Percentiles rank a stretch among this genome's conserved stretches.
Conservation (phyloP, 2,888 invertebrate species). For the Neelides folsomi region DNA sequence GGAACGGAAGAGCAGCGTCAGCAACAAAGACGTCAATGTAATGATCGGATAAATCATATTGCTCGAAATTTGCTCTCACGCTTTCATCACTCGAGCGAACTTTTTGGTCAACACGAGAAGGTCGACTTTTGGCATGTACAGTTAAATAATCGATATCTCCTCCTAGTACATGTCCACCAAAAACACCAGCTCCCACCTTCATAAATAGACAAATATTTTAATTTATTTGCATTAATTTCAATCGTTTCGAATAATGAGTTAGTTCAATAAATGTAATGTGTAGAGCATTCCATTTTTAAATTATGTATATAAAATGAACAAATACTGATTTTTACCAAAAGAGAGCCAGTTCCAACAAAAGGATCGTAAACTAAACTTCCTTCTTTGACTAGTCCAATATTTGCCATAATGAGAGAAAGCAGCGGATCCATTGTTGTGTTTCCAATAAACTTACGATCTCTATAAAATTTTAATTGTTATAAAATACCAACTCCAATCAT, state of each 20-base stretch:
- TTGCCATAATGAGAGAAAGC: constrained; percentile 86
- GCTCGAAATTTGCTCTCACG: constrained; percentile 70
- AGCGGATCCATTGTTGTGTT: constrained; percentile 99
- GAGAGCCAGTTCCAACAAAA: constrained; percentile 63
- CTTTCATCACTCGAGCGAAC: constrained; percentile 58
- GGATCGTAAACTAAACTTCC: constrained; percentile 80
- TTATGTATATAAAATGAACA: no score
- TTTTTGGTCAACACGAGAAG: constrained; percentile 45
- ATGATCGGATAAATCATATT: constrained; percentile 61
- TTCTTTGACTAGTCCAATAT: constrained; percentile 62
- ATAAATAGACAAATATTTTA: constrained; percentile 62
- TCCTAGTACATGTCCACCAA: constrained; percentile 73
- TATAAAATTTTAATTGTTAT: no score
- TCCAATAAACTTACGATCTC: constrained; percentile 73
- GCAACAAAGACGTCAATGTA: constrained; percentile 83
- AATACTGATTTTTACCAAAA: no score
- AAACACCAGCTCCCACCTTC: constrained; percentile 53
- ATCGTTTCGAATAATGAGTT: no score
- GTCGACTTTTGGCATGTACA: constrained; percentile 72
- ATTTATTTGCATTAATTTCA: no score
- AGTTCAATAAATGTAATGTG: no score
- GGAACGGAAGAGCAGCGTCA: constrained; percentile 74
- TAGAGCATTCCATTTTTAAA: no score
- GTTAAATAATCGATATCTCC: constrained; percentile 90
- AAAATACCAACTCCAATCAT: no score